phyloP scores from a whole-genome alignment of 2,113 vertebrate species.

The Eupsittula cactorum region DNA sequence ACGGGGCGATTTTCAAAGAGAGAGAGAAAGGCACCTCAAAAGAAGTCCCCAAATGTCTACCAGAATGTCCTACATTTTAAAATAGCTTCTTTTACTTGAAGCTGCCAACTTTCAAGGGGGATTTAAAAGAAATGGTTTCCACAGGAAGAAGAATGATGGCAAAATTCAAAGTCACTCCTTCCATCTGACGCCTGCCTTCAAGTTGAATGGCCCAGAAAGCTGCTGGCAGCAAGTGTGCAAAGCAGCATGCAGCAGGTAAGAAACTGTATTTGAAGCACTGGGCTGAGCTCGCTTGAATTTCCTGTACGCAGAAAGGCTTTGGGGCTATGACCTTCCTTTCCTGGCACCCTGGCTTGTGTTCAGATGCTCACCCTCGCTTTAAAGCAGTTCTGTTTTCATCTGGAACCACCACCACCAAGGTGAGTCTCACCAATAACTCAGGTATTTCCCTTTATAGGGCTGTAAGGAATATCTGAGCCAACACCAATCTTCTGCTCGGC shows the following conservation, averaged over 20 bases:
- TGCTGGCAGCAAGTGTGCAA: background rate
- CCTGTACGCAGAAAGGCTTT: background rate
- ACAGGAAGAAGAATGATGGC: background rate
- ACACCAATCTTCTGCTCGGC: background rate
- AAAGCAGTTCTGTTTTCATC: background rate
- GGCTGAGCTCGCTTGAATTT: background rate
- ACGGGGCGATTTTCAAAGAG: background rate
- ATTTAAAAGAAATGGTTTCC: conserved; percentile 10
- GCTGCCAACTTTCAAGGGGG: background rate
- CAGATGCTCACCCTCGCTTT: background rate
- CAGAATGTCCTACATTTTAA: background rate
- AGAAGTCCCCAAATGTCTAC: background rate
- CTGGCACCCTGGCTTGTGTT: background rate
- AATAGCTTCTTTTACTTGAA: background rate
- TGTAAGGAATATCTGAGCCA: background rate
- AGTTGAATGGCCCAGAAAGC: background rate
- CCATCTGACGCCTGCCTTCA: background rate
- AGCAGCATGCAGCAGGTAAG: background rate
- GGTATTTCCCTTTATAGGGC: accelerated
- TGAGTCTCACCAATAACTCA: background rate
- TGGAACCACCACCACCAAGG: background rate
- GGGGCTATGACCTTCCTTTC: background rate
- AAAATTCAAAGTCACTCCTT: conserved; percentile 38
- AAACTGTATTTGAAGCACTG: background rate
- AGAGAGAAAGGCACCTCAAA: background rate